phyloP scores from a whole-genome alignment of 2,113 vertebrate genomes.

The Tautogolabrus adspersus region DNA sequence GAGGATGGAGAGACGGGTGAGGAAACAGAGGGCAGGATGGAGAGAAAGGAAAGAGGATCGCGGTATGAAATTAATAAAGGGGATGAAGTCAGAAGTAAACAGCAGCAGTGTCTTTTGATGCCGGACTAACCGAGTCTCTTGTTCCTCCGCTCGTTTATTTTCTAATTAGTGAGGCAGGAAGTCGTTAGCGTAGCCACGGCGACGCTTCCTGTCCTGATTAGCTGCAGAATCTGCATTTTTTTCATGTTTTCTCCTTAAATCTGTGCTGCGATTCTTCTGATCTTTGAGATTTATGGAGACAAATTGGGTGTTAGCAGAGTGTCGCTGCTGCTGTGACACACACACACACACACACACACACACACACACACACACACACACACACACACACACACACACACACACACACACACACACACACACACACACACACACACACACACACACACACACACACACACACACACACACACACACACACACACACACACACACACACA shows the following conservation, averaged over 20 bases:
- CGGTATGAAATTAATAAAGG: not conserved
- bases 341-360: conserved; percentile 14
- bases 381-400: no score
- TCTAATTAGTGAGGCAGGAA: conserved; percentile 75
- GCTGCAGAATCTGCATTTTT: conserved; percentile 48
- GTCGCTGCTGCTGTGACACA: conserved; percentile 36
- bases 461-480: no score
- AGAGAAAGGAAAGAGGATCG: not conserved
- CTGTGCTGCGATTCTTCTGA: conserved; percentile 49
- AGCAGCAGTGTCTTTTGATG: conserved; percentile 60
- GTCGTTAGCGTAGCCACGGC: conserved; percentile 54
- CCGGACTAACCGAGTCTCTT: conserved; percentile 13
- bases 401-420: no score
- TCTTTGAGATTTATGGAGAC: conserved; percentile 72
- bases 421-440: no score
- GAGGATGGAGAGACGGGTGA: not conserved
- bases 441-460: no score
- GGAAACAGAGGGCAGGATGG: not conserved
- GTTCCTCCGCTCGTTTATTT: conserved; percentile 53
- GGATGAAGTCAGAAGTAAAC: not conserved
- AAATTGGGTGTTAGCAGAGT: conserved; percentile 62
- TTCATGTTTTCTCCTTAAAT: conserved; percentile 44
- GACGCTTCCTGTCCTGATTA: conserved; percentile 66
- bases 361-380: not conserved
- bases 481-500: no score